Evolutionary conservation across 2,888 invertebrate genomes (phyloP).

Genomic region (Adelognathus sp.): DNA sequence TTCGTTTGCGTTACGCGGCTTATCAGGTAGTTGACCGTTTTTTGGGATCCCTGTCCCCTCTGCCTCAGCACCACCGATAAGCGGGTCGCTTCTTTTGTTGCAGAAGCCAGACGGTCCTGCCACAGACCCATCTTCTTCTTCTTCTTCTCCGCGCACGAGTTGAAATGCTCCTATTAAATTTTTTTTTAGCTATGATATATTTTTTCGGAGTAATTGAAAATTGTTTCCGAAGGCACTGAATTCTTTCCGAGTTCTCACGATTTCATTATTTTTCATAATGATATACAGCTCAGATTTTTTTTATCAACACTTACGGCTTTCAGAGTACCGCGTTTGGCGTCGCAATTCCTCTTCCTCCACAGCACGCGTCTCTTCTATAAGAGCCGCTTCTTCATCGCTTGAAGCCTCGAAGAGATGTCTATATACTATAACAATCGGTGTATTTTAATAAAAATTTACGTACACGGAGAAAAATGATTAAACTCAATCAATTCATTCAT

Average conservation of each 20-base stretch:
- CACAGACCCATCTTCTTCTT: not conserved
- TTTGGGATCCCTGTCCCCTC: not conserved
- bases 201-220: no score
- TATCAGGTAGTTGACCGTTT: not conserved
- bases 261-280: not conserved
- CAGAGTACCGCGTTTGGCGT: not conserved
- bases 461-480: no score
- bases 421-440: conserved; percentile 15
- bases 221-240: no score
- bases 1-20: not conserved
- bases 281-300: not conserved
- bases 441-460: no score
- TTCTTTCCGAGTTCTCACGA: no score
- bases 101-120: not conserved
- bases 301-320: not conserved
- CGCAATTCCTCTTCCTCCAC: not conserved
- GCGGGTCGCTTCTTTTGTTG: not conserved
- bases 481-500: not conserved
- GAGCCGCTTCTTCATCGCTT: conserved; percentile 6
- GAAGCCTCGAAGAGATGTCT: not conserved
- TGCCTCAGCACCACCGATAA: not conserved
- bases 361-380: not conserved
- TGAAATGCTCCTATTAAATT: no score
- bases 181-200: no score
- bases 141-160: no score